Evolutionary conservation across 2,113 vertebrate genomes (phyloP), one percentile per base, ranked within the genome.

Genomic region (Cacatua alba): DNA sequence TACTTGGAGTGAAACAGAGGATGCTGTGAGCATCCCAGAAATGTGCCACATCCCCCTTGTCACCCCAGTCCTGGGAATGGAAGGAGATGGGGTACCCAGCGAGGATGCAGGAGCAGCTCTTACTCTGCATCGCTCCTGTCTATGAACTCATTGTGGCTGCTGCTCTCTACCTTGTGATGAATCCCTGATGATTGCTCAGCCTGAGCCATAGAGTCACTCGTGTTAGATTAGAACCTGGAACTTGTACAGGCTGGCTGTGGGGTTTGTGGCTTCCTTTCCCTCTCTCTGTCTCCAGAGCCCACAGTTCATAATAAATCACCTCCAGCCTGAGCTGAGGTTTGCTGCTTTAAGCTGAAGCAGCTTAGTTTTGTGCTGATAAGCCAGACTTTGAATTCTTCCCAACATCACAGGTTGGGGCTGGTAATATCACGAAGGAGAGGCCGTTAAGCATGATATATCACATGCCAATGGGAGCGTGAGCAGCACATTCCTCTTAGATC

Each of bases 351-450:
- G 75, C 92, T 92, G 90, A 96, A 92, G 95, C 83, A 44, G 68
- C 87, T 93, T 93, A 77, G 88, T 90, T 94, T 97, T 95, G 55
- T 96, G 92, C 95, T 96, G 96, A 96, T 97, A 96, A 96, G 72
- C 75, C 94, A 90, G 95, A 81, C 95, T 96, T 97, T 94, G 95
- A 96, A 86, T 96, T 78, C 92, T 78, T 70, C 93, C 69, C 90
- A 31, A 82, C 88, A 93, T 83, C 88, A 92, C 33, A 33, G 72
- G 92, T 55, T 83, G 92, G 86, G 90, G 79, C 88, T 55, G 0
- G 5, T 35, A 88, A 63, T 83, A 78, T 68, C 51, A 16, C 0
- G 10, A 59, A 96, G 85, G 64, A 90, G 95, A 88, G 92, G 0
- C 46, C 11, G 82, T 48, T 88, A 80, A 5, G 80, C 72, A 63